Base-by-base conservation (phyloP, 2,888 invertebrate genomes). In the Cremastinae sp. region DNA sequence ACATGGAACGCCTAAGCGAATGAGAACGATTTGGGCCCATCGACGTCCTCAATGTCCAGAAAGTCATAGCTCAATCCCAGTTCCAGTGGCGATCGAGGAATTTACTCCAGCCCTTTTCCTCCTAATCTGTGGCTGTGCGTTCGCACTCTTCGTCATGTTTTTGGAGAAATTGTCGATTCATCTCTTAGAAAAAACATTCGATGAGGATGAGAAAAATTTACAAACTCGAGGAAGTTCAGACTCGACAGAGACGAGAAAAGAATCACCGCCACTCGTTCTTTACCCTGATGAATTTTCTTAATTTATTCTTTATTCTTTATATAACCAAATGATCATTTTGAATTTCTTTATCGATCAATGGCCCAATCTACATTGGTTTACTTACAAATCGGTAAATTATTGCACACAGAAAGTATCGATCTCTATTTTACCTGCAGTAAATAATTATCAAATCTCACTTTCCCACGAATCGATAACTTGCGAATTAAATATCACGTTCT, bases 41-140 rank as follows among this genome's bases (percentile, higher is more conserved):
- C 71, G 79, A 56, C 80, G 81, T 55, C 85, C 85, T 2, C 72
- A 69, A 10, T 87, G 86, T 69, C 85, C 86, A 0, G 83, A 84
- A 61, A 83, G 83, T 75, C 82, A 84, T 61, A 86, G 79, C 70
- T 81, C 83, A 0, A 76, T 72, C 1, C 86, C 86, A 1, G 78
- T 82, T 28, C 85, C 85, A 16, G 85, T 86, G 1, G 76, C 81
- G 9, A 69, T 87, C n/a, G 69, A 79, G 35, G 85, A 86, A 78
- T 86, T 85, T 58, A 79, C 81, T 72, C 85, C 87, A 4, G 83
- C 83, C 2, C n/a, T 84, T 7, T 79, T 86, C 41, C 74, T 85
- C 51, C 68, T 87, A 8, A 18, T 79, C 0, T 69, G 80, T 16
- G 86, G 85, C 5, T 45, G 68, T 10, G 70, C 56, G 5, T 14